Evolutionary conservation across 1,140 invertebrate genomes (phyloP).

Genomic region (Nymphalis io): DNA sequence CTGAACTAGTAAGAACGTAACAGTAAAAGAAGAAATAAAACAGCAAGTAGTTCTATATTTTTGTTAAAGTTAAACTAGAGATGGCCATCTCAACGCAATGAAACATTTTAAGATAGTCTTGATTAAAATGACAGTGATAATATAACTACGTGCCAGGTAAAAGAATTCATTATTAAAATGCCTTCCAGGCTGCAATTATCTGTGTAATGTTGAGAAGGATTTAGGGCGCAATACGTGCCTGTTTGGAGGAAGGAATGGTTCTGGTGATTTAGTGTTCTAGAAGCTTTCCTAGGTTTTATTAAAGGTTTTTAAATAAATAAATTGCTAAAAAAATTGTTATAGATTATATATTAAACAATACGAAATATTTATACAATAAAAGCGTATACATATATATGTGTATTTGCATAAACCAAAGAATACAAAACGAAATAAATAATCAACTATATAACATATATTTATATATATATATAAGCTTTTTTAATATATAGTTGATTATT

Average conservation of each 20-base stretch:
- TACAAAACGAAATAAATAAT: too few species aligned
- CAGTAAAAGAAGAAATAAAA: too few species aligned
- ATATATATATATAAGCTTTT: too few species aligned
- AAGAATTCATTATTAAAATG: conserved; percentile 73
- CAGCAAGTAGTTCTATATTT: background rate
- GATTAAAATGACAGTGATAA: conserved; percentile 49
- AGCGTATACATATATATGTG: too few species aligned
- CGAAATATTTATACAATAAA: too few species aligned
- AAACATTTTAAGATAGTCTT: conserved; percentile 56
- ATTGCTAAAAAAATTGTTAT: background rate
- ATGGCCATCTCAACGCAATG: conserved; percentile 37
- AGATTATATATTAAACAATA: too few species aligned
- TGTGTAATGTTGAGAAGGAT: conserved; percentile 58
- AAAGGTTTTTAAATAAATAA: background rate
- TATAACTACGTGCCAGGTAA: conserved; percentile 60
- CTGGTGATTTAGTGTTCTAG: conserved; percentile 34
- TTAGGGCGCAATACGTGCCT: conserved; percentile 65
- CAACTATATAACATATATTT: too few species aligned
- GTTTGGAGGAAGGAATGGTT: conserved; percentile 35
- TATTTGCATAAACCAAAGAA: too few species aligned
- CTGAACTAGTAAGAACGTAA: too few species aligned
- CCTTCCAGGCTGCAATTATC: conserved; percentile 61
- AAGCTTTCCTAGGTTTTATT: conserved; percentile 7
- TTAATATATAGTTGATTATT: too few species aligned
- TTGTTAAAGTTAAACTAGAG: background rate